Conservation (phyloP, 2,888 invertebrate species). For the Leptarthrus brevirostris region DNA sequence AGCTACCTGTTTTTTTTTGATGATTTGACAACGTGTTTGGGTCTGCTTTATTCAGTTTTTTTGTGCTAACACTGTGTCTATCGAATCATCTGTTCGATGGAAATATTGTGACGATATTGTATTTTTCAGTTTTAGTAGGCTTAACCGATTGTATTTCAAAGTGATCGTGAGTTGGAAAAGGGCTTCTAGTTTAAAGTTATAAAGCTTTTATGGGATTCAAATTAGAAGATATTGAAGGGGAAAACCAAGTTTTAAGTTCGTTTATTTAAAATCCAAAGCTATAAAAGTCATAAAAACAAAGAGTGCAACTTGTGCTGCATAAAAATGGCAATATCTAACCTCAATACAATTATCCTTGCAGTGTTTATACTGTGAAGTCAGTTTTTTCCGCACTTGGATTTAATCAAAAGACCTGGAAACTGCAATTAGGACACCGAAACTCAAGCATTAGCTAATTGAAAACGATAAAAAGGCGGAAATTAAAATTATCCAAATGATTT, state of each 20-base stretch:
- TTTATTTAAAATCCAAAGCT: background rate
- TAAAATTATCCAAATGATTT: slow-evolving; percentile 53
- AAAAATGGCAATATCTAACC: slow-evolving; percentile 15
- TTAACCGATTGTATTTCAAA: no score
- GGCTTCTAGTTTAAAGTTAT: no score
- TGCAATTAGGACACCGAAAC: slow-evolving; percentile 45
- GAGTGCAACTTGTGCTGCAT: background rate
- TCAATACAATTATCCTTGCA: slow-evolving; percentile 19
- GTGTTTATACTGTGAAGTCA: slow-evolving; percentile 22
- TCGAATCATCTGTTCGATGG: no score
- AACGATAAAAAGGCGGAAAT: slow-evolving; percentile 51
- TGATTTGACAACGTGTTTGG: no score
- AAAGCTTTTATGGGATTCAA: no score
- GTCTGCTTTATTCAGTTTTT: no score
- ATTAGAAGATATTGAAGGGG: no score
- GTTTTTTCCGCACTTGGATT: slow-evolving; percentile 39
- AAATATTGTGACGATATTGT: no score
- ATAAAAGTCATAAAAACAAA: background rate
- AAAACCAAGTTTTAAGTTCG: background rate
- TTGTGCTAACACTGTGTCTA: no score
- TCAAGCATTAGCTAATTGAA: slow-evolving; percentile 54
- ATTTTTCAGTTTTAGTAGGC: no score
- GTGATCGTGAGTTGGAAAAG: no score
- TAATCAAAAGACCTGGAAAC: slow-evolving; percentile 40
- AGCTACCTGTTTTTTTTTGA: no score